These are phyloP conservation scores for Lepus townsendii DNA, from an alignment of 2,797 vertebrate genomes.

Conservation along the genomic window DNA sequence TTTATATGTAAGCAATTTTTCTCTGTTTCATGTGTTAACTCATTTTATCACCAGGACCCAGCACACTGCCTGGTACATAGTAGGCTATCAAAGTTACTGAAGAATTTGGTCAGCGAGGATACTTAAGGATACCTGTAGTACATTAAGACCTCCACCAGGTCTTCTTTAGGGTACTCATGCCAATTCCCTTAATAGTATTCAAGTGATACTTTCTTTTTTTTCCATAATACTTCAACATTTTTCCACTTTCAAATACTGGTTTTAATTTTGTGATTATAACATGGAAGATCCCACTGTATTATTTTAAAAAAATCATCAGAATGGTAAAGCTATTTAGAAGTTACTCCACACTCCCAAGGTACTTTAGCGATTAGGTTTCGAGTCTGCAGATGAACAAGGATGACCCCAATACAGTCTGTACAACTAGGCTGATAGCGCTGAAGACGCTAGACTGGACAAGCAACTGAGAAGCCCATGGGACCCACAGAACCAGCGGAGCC, in stretches of 20 bases:
- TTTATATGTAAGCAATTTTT: not conserved
- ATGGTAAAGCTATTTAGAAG: slow-evolving; percentile 91
- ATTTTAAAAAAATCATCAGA: slow-evolving; percentile 87
- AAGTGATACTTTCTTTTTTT: slow-evolving; percentile 48
- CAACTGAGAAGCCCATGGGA: slow-evolving; percentile 84
- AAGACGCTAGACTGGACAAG: slow-evolving; percentile 76
- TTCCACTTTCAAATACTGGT: slow-evolving; percentile 91
- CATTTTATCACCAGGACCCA: slow-evolving; percentile 19
- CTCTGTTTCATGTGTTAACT: slow-evolving; percentile 15
- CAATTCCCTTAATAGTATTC: slow-evolving; percentile 55
- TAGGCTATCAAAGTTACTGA: not conserved
- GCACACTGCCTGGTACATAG: not conserved
- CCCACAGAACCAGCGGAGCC: slow-evolving; percentile 54
- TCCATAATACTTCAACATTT: slow-evolving; percentile 91
- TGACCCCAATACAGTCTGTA: slow-evolving; percentile 85
- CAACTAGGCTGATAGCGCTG: too few species aligned
- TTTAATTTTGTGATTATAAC: slow-evolving; percentile 90
- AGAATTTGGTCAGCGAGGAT: slow-evolving; percentile 40
- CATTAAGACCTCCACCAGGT: not conserved
- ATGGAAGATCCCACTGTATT: slow-evolving; percentile 90
- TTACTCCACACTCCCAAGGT: slow-evolving; percentile 89
- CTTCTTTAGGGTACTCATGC: slow-evolving; percentile 12
- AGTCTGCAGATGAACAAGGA: slow-evolving; percentile 88
- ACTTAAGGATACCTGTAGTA: not conserved
- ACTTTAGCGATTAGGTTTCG: slow-evolving; percentile 89